Percentiles rank a stretch among this genome's conserved stretches.
Conservation (phyloP, 2,797 vertebrate species). For the Coranthus polyacanthus region DNA sequence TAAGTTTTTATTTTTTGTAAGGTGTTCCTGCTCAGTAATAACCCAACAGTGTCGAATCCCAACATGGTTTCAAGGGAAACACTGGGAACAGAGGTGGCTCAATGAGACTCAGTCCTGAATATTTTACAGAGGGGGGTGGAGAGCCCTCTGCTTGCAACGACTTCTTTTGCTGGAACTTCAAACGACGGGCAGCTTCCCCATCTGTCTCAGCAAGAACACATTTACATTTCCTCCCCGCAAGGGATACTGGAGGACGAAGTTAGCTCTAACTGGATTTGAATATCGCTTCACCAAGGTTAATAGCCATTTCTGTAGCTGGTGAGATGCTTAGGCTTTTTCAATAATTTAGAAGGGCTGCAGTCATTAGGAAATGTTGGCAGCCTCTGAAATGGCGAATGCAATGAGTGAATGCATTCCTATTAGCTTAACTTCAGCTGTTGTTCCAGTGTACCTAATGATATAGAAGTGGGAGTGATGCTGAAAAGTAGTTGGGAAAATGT, state of each 20-base stretch:
- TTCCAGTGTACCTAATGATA: constrained; percentile 56
- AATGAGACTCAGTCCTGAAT: constrained; percentile 81
- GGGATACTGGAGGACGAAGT: constrained; percentile 83
- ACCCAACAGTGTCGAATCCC: constrained; percentile 62
- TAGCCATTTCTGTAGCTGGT: constrained; percentile 84
- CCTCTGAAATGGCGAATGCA: constrained; percentile 67
- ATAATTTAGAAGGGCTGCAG: constrained; percentile 84
- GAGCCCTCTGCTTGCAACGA: constrained; percentile 62
- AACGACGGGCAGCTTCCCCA: constrained; percentile 81
- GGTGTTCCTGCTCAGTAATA: constrained; percentile 65
- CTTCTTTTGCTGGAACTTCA: constrained; percentile 84
- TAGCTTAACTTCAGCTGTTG: constrained; percentile 57
- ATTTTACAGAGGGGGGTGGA: constrained; percentile 81
- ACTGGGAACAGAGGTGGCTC: constrained; percentile 71
- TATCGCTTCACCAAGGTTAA: constrained; percentile 87
- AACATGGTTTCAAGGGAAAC: constrained; percentile 62
- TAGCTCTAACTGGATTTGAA: constrained; percentile 85
- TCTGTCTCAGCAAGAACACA: constrained; percentile 85
- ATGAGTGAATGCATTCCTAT: constrained; percentile 59
- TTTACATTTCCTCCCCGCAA: constrained; percentile 86
- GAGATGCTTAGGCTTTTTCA: constrained; percentile 85
- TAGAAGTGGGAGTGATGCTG: constrained; percentile 43
- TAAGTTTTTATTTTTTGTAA: constrained; percentile 60
- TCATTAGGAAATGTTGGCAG: constrained; percentile 79
- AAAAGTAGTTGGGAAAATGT: constrained; percentile 56